phyloP scores from a whole-genome alignment of 2,113 vertebrate genomes.

The Heliornis fulica region DNA sequence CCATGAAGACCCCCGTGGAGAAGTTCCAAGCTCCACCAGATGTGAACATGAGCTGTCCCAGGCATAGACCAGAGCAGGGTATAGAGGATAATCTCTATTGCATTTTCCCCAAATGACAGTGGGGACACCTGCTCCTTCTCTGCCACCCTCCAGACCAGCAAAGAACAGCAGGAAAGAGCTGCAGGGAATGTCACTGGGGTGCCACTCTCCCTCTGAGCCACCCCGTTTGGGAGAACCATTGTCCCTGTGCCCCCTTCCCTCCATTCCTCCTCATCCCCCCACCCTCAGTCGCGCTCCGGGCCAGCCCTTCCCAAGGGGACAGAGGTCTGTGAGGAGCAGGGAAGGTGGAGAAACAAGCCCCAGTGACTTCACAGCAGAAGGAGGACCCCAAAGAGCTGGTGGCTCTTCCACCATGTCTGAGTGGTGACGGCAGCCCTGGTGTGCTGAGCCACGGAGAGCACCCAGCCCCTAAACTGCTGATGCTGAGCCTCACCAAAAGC shows the following conservation, averaged over 20 bases:
- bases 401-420: not conserved
- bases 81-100: not conserved
- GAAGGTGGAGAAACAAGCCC: not conserved
- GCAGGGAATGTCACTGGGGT: not conserved
- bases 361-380: not conserved
- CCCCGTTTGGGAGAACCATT: fast-evolving
- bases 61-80: not conserved
- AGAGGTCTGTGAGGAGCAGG: not conserved
- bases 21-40: not conserved
- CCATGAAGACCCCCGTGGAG: not conserved
- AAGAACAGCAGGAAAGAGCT: not conserved
- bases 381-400: fast-evolving
- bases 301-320: not conserved
- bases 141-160: not conserved
- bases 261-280: not conserved
- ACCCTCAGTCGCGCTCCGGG: fast-evolving
- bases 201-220: not conserved
- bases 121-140: not conserved
- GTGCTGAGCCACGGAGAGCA: not conserved
- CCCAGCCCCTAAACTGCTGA: not conserved
- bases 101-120: not conserved
- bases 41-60: fast-evolving
- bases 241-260: not conserved
- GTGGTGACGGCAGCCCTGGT: not conserved
- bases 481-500: not conserved